Conservation (phyloP, 1,140 invertebrate genomes). For the Holcopasites calliopsidis region DNA sequence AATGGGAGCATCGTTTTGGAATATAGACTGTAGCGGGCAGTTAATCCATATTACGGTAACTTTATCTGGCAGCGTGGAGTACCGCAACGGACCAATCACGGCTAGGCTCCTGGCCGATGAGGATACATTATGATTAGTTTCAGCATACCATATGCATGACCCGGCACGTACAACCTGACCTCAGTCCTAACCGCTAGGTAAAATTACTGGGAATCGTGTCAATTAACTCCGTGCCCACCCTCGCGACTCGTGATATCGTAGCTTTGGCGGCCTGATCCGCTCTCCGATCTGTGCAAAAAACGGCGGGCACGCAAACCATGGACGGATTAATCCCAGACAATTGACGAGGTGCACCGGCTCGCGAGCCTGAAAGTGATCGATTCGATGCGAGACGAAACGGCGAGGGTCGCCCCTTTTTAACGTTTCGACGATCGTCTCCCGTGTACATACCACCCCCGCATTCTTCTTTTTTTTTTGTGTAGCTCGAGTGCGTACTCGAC, state of each 20-base stretch:
- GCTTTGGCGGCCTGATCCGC: too few species aligned
- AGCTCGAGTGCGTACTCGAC: conserved; percentile 67
- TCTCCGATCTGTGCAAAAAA: too few species aligned
- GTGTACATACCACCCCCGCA: conserved; percentile 50
- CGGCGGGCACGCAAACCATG: neutral
- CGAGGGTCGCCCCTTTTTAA: conserved; percentile 26
- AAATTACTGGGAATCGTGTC: conserved; percentile 65
- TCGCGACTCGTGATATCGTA: conserved; percentile 13
- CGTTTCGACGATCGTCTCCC: conserved; percentile 51
- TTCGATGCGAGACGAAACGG: conserved; percentile 27
- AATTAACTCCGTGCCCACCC: conserved; percentile 47
- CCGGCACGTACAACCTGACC: conserved; percentile 57
- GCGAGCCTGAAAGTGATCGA: conserved; percentile 45
- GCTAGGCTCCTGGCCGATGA: conserved; percentile 44
- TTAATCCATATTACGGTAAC: conserved; percentile 67
- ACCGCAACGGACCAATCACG: conserved; percentile 64
- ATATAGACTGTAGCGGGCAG: conserved; percentile 56
- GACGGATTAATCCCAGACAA: conserved; percentile 9
- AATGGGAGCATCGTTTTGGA: conserved; percentile 45
- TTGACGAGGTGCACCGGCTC: conserved; percentile 14
- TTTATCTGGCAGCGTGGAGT: conserved; percentile 63
- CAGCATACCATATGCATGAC: conserved; percentile 50
- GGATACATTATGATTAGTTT: conserved; percentile 67
- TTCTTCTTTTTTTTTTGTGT: conserved; percentile 65
- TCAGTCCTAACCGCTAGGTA: conserved; percentile 53